phyloP scores from a whole-genome alignment of 30 jellyfish, hydroid and myxozoan species.

The Rhopilema esculentum region DNA sequence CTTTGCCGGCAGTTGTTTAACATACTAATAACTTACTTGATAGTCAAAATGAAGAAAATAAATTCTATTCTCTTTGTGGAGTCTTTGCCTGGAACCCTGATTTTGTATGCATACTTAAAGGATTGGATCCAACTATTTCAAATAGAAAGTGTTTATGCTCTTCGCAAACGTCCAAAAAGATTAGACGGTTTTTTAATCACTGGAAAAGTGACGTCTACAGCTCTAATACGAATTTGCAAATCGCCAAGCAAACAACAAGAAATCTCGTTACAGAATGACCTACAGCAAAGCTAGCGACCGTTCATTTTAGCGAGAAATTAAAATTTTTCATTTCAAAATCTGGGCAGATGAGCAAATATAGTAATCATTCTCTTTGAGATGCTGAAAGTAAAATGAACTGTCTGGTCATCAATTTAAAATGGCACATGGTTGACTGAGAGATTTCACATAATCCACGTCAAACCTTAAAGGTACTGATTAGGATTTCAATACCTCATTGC shows the following conservation, averaged over 20 bases:
- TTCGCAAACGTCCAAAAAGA: neutral
- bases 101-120: neutral
- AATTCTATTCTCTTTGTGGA: neutral
- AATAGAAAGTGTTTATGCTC: neutral
- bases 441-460: neutral
- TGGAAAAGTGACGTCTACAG: neutral
- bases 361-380: neutral
- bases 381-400: neutral
- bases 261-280: constrained; percentile 31
- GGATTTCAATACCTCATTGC: neutral
- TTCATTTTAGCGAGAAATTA: neutral
- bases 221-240: neutral
- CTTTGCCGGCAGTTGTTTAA: neutral
- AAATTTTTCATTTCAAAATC: neutral
- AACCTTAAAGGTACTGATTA: neutral
- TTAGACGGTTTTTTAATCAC: neutral
- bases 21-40: neutral
- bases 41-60: neutral
- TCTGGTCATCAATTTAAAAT: neutral
- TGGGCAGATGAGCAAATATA: neutral
- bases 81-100: neutral
- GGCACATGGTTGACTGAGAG: neutral
- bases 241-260: constrained; percentile 25
- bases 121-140: neutral
- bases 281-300: constrained; percentile 19